A percentile compares a stretch with the other conserved stretches of the same genome.
These are phyloP conservation scores for Crepidodera aurea DNA, from an alignment of 2,888 invertebrate genomes.

Conservation along the genomic window DNA sequence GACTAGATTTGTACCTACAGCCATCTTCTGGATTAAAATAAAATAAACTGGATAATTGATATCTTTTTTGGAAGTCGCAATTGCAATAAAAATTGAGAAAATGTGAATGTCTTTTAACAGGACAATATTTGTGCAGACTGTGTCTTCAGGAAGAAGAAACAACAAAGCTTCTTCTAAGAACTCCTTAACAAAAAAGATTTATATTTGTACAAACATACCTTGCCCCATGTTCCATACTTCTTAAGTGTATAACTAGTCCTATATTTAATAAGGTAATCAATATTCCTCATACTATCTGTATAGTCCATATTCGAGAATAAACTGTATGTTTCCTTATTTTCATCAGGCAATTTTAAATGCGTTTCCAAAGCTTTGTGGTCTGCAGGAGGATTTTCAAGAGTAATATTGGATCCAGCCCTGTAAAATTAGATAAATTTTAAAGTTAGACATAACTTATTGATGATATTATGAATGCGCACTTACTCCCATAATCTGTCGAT, in stretches of 20 bases:
- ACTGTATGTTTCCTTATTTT: slow-evolving; percentile 71
- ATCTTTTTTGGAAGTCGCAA: too few relatives aligned
- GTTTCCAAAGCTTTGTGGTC: slow-evolving; percentile 66
- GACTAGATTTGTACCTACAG: too few relatives aligned
- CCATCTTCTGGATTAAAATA: too few relatives aligned
- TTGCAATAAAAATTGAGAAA: too few relatives aligned
- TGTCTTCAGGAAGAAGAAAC: too few relatives aligned
- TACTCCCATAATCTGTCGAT: slow-evolving; percentile 68
- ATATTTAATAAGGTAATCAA: slow-evolving; percentile 65
- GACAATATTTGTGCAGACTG: too few relatives aligned
- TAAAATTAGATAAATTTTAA: slow-evolving; percentile 21
- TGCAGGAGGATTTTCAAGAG: slow-evolving; percentile 63
- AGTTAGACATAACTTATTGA: neutral
- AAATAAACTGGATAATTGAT: too few relatives aligned
- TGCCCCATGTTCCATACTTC: slow-evolving; percentile 67
- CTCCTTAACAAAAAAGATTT: too few relatives aligned
- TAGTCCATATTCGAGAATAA: slow-evolving; percentile 64
- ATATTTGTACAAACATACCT: slow-evolving; percentile 64
- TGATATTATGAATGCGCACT: too few relatives aligned
- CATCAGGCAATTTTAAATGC: slow-evolving; percentile 69
- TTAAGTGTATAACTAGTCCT: slow-evolving; percentile 64
- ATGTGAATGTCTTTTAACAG: too few relatives aligned
- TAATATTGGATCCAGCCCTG: slow-evolving; percentile 56
- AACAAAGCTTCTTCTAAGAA: too few relatives aligned
- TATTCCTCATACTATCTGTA: slow-evolving; percentile 57